Evolutionary conservation across 2,888 invertebrate species (phyloP).

Genomic region (Synanthedon myopaeformis): DNA sequence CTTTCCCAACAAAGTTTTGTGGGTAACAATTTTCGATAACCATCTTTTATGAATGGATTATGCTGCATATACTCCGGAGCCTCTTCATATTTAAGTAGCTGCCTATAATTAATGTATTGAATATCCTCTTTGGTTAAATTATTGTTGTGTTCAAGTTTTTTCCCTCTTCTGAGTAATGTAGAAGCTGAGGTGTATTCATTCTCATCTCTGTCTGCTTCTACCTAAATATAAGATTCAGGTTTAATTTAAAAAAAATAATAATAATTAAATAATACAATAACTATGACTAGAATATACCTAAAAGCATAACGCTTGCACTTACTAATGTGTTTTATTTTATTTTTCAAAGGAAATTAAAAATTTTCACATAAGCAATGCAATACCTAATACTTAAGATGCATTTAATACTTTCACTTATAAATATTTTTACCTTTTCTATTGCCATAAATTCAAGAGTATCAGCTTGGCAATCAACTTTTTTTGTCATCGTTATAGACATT

Average conservation of each 20-base stretch:
- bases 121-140: constrained; percentile 57
- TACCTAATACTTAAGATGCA: too few relatives aligned
- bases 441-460: constrained; percentile 62
- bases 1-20: constrained; percentile 90
- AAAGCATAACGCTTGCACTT: too few relatives aligned
- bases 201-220: constrained; percentile 37
- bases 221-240: constrained; percentile 16
- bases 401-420: background rate
- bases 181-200: constrained; percentile 27
- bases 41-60: constrained; percentile 86
- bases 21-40: constrained; percentile 86
- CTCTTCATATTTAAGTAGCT: constrained; percentile 64
- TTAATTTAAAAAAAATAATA: background rate
- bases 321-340: too few relatives aligned
- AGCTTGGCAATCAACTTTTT: constrained; percentile 57
- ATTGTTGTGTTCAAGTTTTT: constrained; percentile 59
- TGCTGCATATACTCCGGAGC: constrained; percentile 88
- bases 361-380: too few relatives aligned
- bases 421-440: constrained; percentile 46
- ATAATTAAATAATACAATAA: background rate
- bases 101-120: constrained; percentile 58
- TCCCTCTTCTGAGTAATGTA: constrained; percentile 43
- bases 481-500: constrained; percentile 62
- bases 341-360: too few relatives aligned
- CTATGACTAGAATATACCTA: background rate